Conservation (phyloP, 1,140 invertebrate species). For the Bombus superbus region DNA sequence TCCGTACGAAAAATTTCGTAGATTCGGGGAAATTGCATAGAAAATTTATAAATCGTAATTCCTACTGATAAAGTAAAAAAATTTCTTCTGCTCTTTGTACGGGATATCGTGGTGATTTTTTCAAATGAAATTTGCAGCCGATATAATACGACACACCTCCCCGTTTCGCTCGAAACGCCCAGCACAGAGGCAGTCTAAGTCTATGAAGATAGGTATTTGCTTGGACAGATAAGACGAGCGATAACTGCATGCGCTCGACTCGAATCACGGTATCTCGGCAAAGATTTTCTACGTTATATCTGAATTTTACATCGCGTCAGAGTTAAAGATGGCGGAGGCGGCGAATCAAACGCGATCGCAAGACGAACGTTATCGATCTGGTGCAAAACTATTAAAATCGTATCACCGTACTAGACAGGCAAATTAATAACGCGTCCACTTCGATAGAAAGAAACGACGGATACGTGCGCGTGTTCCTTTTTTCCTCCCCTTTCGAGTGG, state of each 20-base stretch:
- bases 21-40: too few relatives aligned
- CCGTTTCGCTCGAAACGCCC: constrained; percentile 15
- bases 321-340: constrained; percentile 27
- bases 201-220: constrained; percentile 52
- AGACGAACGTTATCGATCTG: background rate
- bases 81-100: too few relatives aligned
- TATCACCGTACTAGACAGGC: too few relatives aligned
- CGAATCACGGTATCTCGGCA: constrained; percentile 23
- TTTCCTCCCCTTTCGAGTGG: too few relatives aligned
- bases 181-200: constrained; percentile 34
- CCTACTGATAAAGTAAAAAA: fast-evolving
- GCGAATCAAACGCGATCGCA: background rate
- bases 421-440: background rate
- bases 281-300: constrained; percentile 13
- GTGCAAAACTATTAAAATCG: background rate
- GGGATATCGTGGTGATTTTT: background rate
- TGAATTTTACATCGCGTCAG: background rate
- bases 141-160: constrained; percentile 35
- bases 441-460: background rate
- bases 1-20: too few relatives aligned
- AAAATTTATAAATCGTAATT: too few relatives aligned
- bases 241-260: constrained; percentile 42
- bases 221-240: constrained; percentile 55
- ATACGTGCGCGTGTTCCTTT: background rate
- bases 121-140: background rate